Evolutionary conservation across 2,888 invertebrate genomes (phyloP), one percentile per base, ranked within the genome.

Genomic region (Drosophila pseudotakahashii): DNA sequence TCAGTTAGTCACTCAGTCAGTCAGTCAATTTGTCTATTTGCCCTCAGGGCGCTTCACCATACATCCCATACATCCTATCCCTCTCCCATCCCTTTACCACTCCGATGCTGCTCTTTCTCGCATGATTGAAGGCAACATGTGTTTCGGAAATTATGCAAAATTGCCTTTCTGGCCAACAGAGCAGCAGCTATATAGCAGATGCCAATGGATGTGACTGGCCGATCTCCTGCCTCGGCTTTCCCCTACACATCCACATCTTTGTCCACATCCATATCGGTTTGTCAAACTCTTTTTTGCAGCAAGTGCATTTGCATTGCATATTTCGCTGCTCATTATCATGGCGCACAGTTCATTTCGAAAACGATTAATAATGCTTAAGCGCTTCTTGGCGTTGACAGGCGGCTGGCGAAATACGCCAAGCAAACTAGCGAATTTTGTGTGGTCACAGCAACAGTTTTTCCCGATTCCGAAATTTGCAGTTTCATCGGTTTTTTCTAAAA

Each of bases 111-210:
- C 57, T 44, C 44, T 23, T 62, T 79, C 88, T 75, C 81, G 82
- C 82, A 81, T 90, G 89, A 90, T 88, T 87, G 89, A 90, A 88
- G 80, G 88, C 89, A 90, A 90, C 89, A 90, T 90, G 87, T 90
- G 90, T 89, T 83, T 89, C 87, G 81, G 81, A 89, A 82, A 89
- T 89, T 88, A 82, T 84, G 87, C 84, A 86, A 89, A 88, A 88
- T 88, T 89, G 85, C 79, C 79, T 76, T 71, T 63, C 70, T 70
- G 70, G 71, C 61, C 71, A 61, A 53, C 61, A 54, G 70, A 58
- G 58, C 50, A 50, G 39, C 30, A 51, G 62, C 37, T 16, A 53
- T 53, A 42, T 7, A 11, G 62, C 66, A 68, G 51, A 68, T 51
- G 69, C 69, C 67, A 67, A 67, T 67, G 67, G 51, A 52, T 41